Conservation (phyloP, 2,113 vertebrate genomes). For the Coracopsis vasa region DNA sequence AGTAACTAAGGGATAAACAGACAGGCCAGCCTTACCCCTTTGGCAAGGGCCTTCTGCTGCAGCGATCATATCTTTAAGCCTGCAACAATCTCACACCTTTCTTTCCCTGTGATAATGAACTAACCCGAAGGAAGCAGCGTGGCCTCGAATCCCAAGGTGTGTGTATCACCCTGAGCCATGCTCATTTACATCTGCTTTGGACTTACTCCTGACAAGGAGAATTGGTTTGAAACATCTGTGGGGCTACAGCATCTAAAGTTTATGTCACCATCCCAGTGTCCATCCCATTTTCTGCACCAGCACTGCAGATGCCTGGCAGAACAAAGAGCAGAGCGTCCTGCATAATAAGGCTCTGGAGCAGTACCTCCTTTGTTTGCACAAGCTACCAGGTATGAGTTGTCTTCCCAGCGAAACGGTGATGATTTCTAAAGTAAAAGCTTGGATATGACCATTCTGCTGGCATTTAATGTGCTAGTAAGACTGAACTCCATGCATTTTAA, state of each 20-base stretch:
- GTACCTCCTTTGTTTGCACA: conserved; percentile 28
- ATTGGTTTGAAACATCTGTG: background rate
- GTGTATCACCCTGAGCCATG: background rate
- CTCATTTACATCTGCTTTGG: conserved; percentile 19
- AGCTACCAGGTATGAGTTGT: background rate
- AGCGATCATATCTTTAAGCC: background rate
- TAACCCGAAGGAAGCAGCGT: background rate
- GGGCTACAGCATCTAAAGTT: background rate
- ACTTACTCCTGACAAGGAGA: background rate
- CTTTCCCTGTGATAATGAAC: background rate
- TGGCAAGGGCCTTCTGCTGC: background rate
- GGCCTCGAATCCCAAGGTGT: background rate
- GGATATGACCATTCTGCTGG: background rate
- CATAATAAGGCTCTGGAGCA: background rate
- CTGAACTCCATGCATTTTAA: conserved; percentile 35
- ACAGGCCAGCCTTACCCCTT: background rate
- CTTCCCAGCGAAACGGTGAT: background rate
- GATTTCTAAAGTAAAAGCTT: conserved; percentile 45
- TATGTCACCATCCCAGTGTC: background rate
- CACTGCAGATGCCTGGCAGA: background rate
- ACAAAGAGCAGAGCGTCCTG: conserved; percentile 2
- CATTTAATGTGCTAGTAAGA: conserved; percentile 56
- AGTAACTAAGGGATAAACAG: background rate
- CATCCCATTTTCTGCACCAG: conserved; percentile 26
- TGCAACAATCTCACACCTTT: conserved; percentile 2